Evolutionary conservation across 1,140 invertebrate genomes (phyloP).

Genomic region (Anadara kagoshimensis): DNA sequence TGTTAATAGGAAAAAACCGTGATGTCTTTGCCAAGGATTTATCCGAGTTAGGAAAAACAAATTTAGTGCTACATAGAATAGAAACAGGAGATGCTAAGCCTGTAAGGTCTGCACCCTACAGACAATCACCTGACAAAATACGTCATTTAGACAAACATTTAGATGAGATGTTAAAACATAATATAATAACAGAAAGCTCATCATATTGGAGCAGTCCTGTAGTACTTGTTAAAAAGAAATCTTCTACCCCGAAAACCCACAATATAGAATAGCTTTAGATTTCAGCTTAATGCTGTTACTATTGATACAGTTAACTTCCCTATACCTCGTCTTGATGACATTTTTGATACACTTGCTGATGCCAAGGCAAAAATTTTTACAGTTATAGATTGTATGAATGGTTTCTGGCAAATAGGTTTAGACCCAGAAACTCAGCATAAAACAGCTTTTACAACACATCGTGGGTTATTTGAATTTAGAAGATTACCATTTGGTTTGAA

Average conservation of each 20-base stretch:
- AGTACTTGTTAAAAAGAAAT: conserved; percentile 33
- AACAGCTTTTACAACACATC: conserved; percentile 20
- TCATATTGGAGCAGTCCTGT: conserved; percentile 33
- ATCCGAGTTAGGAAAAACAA: conserved; percentile 34
- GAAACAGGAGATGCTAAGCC: conserved; percentile 22
- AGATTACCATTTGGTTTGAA: conserved; percentile 23
- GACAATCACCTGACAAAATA: conserved; percentile 18
- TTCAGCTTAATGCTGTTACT: conserved; percentile 9
- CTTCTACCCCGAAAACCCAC: conserved; percentile 13
- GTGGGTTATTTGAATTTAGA: conserved; percentile 19
- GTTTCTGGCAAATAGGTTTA: conserved; percentile 34
- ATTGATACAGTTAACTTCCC: background rate
- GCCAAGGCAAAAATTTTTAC: background rate
- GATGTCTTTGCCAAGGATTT: conserved; percentile 27
- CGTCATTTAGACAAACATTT: conserved; percentile 7
- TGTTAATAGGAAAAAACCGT: background rate
- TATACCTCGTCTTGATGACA: conserved; percentile 10
- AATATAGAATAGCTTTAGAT: conserved; percentile 16
- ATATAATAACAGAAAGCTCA: conserved; percentile 9
- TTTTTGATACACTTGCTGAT: conserved; percentile 4
- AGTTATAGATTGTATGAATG: conserved; percentile 12
- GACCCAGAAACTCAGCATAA: conserved; percentile 13
- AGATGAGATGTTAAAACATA: conserved; percentile 22
- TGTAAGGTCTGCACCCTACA: conserved; percentile 19
- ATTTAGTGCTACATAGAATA: conserved; percentile 24